These are phyloP conservation scores for Sesamia nonagrioides DNA, from an alignment of 1,140 invertebrate species.

Conservation along the genomic window DNA sequence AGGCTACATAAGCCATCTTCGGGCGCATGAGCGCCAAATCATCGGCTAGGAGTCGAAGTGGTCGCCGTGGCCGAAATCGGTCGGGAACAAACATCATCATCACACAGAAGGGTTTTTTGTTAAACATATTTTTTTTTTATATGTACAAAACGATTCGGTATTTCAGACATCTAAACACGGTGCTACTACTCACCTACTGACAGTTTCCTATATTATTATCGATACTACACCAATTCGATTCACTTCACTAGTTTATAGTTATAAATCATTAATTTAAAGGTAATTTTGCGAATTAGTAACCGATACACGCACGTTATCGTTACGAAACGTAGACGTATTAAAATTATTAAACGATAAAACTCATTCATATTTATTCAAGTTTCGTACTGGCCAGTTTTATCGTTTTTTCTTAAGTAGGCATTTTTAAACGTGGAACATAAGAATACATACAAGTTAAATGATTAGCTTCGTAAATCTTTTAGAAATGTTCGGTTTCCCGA, in stretches of 20 bases:
- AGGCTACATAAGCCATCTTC: too few species aligned
- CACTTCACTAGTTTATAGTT: neutral
- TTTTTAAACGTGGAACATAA: neutral
- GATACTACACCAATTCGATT: neutral
- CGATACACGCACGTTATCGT: neutral
- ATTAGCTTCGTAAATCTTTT: neutral
- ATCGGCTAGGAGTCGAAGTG: too few species aligned
- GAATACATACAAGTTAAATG: neutral
- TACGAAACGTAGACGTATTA: neutral
- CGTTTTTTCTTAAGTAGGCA: neutral
- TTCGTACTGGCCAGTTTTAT: neutral
- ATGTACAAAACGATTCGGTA: too few species aligned
- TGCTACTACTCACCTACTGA: neutral
- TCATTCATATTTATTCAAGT: conserved; percentile 1
- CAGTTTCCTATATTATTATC: conserved; percentile 16
- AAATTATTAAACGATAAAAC: conserved; percentile 1
- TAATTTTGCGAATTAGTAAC: neutral
- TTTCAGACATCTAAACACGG: neutral
- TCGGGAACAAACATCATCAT: too few species aligned
- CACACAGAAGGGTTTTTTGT: too few species aligned
- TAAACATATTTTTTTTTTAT: too few species aligned
- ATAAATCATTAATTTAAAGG: too few species aligned
- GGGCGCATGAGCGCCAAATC: too few species aligned
- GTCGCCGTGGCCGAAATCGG: too few species aligned
- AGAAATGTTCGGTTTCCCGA: neutral